phyloP scores from a whole-genome alignment of 2,113 vertebrate species.

The Onychorhynchus coronatus region DNA sequence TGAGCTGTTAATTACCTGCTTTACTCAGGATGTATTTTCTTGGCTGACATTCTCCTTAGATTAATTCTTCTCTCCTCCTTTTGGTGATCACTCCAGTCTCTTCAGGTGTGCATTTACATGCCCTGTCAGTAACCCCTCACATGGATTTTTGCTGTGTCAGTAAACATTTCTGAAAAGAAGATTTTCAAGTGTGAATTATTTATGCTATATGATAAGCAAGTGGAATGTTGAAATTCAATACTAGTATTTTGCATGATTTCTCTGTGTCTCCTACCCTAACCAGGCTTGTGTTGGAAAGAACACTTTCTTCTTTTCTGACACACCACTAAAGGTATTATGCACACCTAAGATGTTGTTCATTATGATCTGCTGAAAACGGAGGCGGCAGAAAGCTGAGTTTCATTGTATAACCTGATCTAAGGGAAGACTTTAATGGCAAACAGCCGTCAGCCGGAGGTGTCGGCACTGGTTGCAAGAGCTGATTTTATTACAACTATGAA shows the following conservation, averaged over 20 bases:
- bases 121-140: constrained; percentile 70
- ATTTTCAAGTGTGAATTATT: constrained; percentile 84
- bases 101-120: not conserved
- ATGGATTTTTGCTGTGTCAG: constrained; percentile 77
- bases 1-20: not conserved
- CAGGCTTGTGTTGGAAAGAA: constrained; percentile 5
- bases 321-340: constrained; percentile 12
- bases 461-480: not conserved
- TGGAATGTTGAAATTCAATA: constrained; percentile 78
- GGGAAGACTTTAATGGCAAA: constrained; percentile 41
- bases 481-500: not conserved
- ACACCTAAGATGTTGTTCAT: constrained; percentile 44
- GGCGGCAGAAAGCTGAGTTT: constrained; percentile 36
- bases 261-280: not conserved
- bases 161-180: constrained; percentile 85
- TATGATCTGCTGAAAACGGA: constrained; percentile 28
- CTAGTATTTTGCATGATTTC: constrained; percentile 74
- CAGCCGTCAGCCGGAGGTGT: not conserved
- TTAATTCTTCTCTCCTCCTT: not conserved
- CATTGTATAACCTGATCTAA: constrained; percentile 21
- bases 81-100: not conserved
- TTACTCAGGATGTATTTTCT: not conserved
- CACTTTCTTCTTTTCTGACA: constrained; percentile 46
- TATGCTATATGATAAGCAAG: constrained; percentile 79
- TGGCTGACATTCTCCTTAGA: not conserved